Evolutionary conservation across 2,888 invertebrate species (phyloP).

Genomic region (Chymomyza caudatula): DNA sequence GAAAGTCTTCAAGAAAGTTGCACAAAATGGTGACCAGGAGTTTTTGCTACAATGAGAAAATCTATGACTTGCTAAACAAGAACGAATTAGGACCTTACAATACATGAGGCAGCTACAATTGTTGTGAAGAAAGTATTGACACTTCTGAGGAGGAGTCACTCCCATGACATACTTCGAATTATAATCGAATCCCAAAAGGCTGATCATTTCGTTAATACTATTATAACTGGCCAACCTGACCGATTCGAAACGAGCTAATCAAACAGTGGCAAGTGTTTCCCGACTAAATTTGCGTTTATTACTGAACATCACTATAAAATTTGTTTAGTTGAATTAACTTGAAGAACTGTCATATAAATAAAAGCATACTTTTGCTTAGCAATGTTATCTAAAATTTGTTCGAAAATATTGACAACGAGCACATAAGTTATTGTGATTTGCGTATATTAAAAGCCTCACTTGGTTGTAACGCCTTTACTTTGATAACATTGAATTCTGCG

Average conservation of each 20-base stretch:
- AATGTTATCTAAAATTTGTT: constrained; percentile 90
- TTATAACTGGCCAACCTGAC: constrained; percentile 91
- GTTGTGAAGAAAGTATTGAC: constrained; percentile 82
- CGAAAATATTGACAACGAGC: constrained; percentile 79
- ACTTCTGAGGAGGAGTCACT: constrained; percentile 85
- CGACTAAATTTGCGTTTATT: too few relatives aligned
- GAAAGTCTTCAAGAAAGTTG: constrained; percentile 84
- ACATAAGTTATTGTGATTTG: constrained; percentile 87
- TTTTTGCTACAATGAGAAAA: constrained; percentile 91
- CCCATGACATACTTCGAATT: constrained; percentile 92
- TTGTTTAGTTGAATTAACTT: too few relatives aligned
- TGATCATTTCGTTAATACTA: constrained; percentile 80
- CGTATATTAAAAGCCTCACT: constrained; percentile 90
- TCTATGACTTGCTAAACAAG: constrained; percentile 86
- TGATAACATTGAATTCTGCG: constrained; percentile 90
- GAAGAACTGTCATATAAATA: constrained; percentile 91
- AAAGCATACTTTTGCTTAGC: constrained; percentile 85
- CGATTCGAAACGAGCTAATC: constrained; percentile 90
- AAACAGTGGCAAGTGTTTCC: constrained; percentile 87
- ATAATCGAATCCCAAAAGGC: constrained; percentile 87
- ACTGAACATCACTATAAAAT: too few relatives aligned
- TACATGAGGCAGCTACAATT: constrained; percentile 82
- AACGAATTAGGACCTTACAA: constrained; percentile 82
- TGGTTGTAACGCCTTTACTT: constrained; percentile 92
- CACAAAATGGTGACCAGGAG: constrained; percentile 81